Base-by-base conservation (phyloP, 1,140 invertebrate genomes). In the Panagrolaimus sp. region DNA sequence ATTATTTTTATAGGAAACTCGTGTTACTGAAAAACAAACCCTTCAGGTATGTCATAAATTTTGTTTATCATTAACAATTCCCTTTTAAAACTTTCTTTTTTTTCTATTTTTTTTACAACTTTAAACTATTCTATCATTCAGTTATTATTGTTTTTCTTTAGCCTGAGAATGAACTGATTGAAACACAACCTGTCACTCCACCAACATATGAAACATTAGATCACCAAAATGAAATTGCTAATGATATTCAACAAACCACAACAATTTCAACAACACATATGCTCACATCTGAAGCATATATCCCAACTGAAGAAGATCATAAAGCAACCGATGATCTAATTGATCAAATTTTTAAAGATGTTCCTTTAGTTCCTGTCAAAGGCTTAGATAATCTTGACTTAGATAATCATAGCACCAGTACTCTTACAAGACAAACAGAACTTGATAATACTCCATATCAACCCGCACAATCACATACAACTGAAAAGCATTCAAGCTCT, bases 341-440 rank as follows among this genome's bases (percentile, higher is more conserved):
- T 53, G 74, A 72, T 27, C 47, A 78, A 57, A 75, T 76, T 0
- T 76, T 76, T 48, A 45, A 31, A 27, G 45, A 44, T 31, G 66
- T 75, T 16, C 43, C 46, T 48, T 70, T 68, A 51, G 53, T 74
- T 1, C 45, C 46, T 13, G 57, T 51, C 13, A 27, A 44, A 9
- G 45, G 61, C 16, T 20, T 13, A 25, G 31, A 38, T 27, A 31
- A 14, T 42, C 14, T 64, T 42, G 31, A 42, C 5, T 64, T 9
- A 31, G 43, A 25, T 42, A 64, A 5, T 11, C 31, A 14, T 27
- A 42, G n/a, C 63, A 64, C 63, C 63, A 64, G 25, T 27, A 43
- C 14, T 42, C 25, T n/a, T 11, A 27, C 25, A 11, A 38, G 38
- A 14, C 13, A 65, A 31, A 44, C 25, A 11, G 45, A 65, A 44